phyloP scores from a whole-genome alignment of 2,113 vertebrate genomes.

The Anarrhichthys ocellatus region DNA sequence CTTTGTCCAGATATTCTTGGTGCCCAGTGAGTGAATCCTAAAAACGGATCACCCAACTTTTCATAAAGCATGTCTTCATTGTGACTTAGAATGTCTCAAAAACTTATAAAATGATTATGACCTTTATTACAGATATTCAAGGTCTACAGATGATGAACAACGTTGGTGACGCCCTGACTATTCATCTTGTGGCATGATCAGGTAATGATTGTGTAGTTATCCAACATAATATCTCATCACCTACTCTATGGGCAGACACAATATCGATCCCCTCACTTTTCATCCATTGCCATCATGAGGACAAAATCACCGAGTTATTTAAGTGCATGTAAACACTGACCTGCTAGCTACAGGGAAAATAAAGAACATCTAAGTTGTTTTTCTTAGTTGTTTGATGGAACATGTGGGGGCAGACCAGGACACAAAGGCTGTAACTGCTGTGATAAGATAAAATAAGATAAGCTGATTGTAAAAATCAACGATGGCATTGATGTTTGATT shows the following conservation, averaged over 20 bases:
- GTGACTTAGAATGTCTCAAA: neutral
- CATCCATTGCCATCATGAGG: too few species aligned
- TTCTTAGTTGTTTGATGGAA: neutral
- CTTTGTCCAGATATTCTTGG: neutral
- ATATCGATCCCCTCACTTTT: too few species aligned
- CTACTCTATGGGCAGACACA: too few species aligned
- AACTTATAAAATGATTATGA: neutral
- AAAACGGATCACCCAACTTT: neutral
- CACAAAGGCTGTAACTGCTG: neutral
- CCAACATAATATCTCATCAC: neutral
- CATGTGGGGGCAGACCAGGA: neutral
- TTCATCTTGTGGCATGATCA: neutral
- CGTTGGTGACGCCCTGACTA: neutral
- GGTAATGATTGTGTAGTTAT: neutral
- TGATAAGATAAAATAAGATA: neutral
- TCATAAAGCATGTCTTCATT: neutral
- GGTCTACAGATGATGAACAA: neutral
- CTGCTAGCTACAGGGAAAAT: neutral
- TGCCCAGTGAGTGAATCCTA: neutral
- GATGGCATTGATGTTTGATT: neutral
- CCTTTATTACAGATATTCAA: neutral
- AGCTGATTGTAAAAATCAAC: neutral
- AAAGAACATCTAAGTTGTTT: neutral
- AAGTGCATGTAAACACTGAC: neutral
- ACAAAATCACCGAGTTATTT: neutral